Conservation (phyloP, 2,113 vertebrate species). For the Archocentrus centrarchus region DNA sequence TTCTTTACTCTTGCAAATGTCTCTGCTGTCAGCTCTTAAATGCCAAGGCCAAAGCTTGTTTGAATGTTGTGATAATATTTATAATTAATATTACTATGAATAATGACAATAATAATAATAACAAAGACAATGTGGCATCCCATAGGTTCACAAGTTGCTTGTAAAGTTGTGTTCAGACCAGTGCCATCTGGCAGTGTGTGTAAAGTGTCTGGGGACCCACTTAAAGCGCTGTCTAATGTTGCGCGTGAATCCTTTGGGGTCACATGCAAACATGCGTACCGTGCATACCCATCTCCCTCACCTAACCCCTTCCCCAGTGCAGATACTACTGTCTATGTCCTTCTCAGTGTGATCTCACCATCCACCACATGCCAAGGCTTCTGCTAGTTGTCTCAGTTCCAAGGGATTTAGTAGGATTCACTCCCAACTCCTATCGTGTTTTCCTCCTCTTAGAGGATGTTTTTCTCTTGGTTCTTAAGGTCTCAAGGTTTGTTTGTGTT, state of each 20-base stretch:
- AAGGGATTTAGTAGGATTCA: constrained; percentile 24
- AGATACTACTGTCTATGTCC: constrained; percentile 63
- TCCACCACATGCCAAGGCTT: constrained; percentile 60
- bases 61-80: constrained; percentile 80
- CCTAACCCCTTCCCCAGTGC: constrained; percentile 39
- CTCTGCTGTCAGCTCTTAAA: constrained; percentile 74
- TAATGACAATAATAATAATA: constrained; percentile 54
- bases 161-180: constrained; percentile 67
- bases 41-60: constrained; percentile 78
- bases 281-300: constrained; percentile 37
- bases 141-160: constrained; percentile 72
- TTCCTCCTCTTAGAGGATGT: background rate
- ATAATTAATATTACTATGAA: constrained; percentile 69
- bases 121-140: constrained; percentile 67
- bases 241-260: constrained; percentile 61
- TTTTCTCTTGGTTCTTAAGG: background rate
- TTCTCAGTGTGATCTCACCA: constrained; percentile 58
- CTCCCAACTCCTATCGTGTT: background rate
- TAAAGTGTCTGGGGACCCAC: constrained; percentile 60
- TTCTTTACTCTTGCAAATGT: constrained; percentile 78
- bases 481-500: background rate
- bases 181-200: constrained; percentile 63
- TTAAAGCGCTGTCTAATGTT: constrained; percentile 49
- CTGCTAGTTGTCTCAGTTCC: constrained; percentile 81
- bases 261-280: constrained; percentile 59